Evolutionary conservation across 2,797 vertebrate species (phyloP).

Genomic region (Dallia pectoralis): DNA sequence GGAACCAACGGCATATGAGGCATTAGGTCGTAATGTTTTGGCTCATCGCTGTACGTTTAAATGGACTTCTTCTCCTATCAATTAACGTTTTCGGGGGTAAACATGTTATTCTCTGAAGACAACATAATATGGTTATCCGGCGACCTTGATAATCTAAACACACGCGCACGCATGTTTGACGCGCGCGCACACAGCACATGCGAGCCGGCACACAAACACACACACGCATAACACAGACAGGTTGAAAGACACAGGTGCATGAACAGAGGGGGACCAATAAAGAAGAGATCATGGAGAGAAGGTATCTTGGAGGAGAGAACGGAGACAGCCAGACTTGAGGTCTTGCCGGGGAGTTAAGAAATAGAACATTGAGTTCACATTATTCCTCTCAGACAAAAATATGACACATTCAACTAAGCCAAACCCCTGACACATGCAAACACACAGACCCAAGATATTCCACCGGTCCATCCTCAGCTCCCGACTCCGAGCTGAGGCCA

Average conservation of each 20-base stretch:
- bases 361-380: conserved; percentile 11
- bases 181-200: conserved; percentile 4
- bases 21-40: no score
- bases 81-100: no score
- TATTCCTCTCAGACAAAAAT: conserved; percentile 6
- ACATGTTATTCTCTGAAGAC: no score
- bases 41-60: no score
- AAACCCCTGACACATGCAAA: neutral
- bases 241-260: neutral
- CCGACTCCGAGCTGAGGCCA: neutral
- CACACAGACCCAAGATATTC: neutral
- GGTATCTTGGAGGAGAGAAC: conserved; percentile 19
- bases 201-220: conserved; percentile 36
- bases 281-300: conserved; percentile 10
- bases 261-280: neutral
- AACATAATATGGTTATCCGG: no score
- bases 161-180: neutral
- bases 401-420: conserved; percentile 7
- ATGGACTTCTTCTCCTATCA: no score
- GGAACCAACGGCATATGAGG: no score
- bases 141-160: neutral
- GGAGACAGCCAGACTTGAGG: neutral
- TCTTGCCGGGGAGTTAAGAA: neutral
- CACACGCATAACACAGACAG: neutral
- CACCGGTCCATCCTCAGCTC: neutral